These are phyloP conservation scores for Toxostoma redivivum DNA, from an alignment of 2,113 vertebrate species.

Conservation along the genomic window DNA sequence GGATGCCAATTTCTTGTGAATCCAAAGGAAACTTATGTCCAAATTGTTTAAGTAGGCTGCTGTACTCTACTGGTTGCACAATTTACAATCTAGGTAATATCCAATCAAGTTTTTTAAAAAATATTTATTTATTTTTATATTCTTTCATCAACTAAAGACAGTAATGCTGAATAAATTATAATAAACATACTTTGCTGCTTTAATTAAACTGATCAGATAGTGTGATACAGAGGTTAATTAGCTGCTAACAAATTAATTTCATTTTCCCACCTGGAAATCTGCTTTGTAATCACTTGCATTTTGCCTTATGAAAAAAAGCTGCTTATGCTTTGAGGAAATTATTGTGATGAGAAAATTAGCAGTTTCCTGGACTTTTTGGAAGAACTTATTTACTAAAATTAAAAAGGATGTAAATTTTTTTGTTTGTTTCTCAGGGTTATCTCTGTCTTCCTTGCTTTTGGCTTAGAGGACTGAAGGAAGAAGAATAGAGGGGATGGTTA, in stretches of 20 bases:
- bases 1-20: neutral
- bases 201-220: slow-evolving; percentile 27
- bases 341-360: slow-evolving; percentile 39
- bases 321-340: slow-evolving; percentile 4
- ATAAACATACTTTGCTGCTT: neutral
- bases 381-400: neutral
- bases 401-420: neutral
- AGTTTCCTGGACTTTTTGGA: slow-evolving; percentile 6
- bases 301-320: slow-evolving; percentile 4
- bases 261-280: slow-evolving; percentile 63
- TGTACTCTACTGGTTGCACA: neutral
- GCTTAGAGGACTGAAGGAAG: neutral
- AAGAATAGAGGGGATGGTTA: neutral
- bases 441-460: neutral
- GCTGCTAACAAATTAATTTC: slow-evolving; percentile 56
- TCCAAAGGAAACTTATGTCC: neutral
- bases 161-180: neutral
- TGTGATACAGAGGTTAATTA: slow-evolving; percentile 68
- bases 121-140: neutral
- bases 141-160: neutral
- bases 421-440: neutral
- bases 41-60: neutral
- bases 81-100: neutral
- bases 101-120: neutral
- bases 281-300: slow-evolving; percentile 53